Evolutionary conservation across 1,140 invertebrate species (phyloP), one percentile per base, ranked within the genome.

Genomic region (Nasonia giraulti): DNA sequence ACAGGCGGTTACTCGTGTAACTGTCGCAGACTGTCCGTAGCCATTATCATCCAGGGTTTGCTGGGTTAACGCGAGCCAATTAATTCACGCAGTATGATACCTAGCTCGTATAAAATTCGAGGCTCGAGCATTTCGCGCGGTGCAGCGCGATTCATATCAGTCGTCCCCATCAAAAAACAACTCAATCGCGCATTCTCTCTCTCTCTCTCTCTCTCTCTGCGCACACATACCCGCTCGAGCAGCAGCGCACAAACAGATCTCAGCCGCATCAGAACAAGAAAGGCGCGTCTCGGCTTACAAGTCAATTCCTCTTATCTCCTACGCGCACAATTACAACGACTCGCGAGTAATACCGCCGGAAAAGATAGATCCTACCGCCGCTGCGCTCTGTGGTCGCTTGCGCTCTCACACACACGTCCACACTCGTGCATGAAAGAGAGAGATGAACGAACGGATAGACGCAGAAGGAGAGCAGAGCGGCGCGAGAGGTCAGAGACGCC

Each of bases 401-500:
- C 50, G 12, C 6, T 62, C 55, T 17, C 17, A n/a, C 20, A 62
- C 20, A 62, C 6, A n/a, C 20, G 17, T 14, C 1, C 55, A 55
- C 12, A 17, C 17, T 17, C 50, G 27, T 27, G 17, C 50, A 55
- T 17, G 1, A 20, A 7, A 62, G 20, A 17, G 50, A 68, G 12
- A 27, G 69, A 10, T 23, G 40, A 33, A 73, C 86, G 85, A 75
- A 81, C 83, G 40, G 77, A 85, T 75, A 69, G 76, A 87, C 12
- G 27, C n/a, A 31, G 75, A 69, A 84, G 83, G 85, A 47, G 87
- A 87, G 86, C 78, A 82, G 86, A 87, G 87, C 27, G 0, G 27
- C 44, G 27, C 2, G 27, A 73, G 76, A 83, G 75, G 66, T 83
- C 87, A 86, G 76, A 89, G 89, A 89, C 89, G 88, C 85, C 90